Conservation (phyloP, 2,888 invertebrate species). For the Hyppa rectilinea region DNA sequence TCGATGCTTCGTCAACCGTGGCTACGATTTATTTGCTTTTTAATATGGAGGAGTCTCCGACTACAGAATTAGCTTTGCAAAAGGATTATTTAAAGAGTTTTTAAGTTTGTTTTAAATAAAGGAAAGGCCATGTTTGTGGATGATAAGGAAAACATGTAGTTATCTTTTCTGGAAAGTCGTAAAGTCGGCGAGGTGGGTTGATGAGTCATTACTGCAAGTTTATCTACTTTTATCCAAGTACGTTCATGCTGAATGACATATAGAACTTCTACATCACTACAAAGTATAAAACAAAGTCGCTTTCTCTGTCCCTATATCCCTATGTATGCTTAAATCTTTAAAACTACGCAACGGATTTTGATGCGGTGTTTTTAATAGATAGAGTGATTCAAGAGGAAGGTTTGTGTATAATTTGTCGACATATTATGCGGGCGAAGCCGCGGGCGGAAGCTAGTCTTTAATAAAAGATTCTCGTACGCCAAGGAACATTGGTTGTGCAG, state of each 20-base stretch:
- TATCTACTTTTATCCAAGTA: constrained; percentile 5
- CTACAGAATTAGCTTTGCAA: constrained; percentile 51
- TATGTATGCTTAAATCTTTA: no score
- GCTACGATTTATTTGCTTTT: constrained; percentile 61
- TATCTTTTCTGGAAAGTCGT: constrained; percentile 54
- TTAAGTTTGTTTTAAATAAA: constrained; percentile 47
- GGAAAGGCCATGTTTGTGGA: constrained; percentile 33
- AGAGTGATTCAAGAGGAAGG: no score
- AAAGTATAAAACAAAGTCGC: no score
- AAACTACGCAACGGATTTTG: no score
- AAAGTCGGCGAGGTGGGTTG: constrained; percentile 34
- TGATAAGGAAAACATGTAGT: constrained; percentile 39
- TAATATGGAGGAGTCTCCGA: constrained; percentile 53
- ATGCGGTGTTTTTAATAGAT: no score
- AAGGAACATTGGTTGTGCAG: no score
- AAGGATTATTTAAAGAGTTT: constrained; percentile 51
- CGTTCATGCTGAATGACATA: constrained; percentile 13
- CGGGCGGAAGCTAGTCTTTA: no score
- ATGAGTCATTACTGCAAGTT: constrained; percentile 25
- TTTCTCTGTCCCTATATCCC: no score
- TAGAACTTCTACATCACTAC: constrained; percentile 2
- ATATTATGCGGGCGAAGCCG: no score
- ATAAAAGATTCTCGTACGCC: neutral
- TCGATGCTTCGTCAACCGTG: constrained; percentile 60
- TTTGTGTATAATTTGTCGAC: no score